Percentiles rank a stretch among this genome's conserved stretches.
Evolutionary conservation across 2,113 vertebrate species (phyloP).

Genomic region (Tiliqua scincoides): DNA sequence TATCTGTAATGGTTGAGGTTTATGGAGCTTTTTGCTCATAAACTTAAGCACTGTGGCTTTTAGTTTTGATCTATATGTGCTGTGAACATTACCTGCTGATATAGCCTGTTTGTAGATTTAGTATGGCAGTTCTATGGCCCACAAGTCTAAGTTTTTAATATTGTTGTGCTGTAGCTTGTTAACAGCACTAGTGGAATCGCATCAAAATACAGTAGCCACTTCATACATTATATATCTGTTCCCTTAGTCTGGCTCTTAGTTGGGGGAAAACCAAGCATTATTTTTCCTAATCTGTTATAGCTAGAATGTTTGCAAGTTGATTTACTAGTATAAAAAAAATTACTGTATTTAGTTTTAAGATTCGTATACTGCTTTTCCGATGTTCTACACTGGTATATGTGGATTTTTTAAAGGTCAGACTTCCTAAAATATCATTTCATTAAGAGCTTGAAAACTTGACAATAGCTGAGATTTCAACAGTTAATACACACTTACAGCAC

Average conservation of each 20-base stretch:
- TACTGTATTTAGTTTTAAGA: too few species aligned
- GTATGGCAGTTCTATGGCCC: background rate
- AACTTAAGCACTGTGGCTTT: background rate
- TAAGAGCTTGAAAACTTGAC: background rate
- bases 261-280: background rate
- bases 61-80: background rate
- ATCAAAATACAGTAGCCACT: slow-evolving; percentile 34
- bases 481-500: too few species aligned
- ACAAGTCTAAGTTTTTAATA: slow-evolving; percentile 14
- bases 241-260: background rate
- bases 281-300: background rate
- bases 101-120: background rate
- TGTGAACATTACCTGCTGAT: background rate
- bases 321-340: background rate
- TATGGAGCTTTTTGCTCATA: background rate
- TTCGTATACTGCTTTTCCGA: too few species aligned
- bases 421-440: background rate
- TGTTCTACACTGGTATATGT: too few species aligned
- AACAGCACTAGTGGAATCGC: background rate
- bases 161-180: background rate
- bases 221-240: background rate
- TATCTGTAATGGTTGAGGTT: slow-evolving; percentile 1
- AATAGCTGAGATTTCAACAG: background rate
- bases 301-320: background rate
- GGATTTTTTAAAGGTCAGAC: background rate